Conservation (phyloP, 2,113 vertebrate species). For the Eudyptes chrysolophus region DNA sequence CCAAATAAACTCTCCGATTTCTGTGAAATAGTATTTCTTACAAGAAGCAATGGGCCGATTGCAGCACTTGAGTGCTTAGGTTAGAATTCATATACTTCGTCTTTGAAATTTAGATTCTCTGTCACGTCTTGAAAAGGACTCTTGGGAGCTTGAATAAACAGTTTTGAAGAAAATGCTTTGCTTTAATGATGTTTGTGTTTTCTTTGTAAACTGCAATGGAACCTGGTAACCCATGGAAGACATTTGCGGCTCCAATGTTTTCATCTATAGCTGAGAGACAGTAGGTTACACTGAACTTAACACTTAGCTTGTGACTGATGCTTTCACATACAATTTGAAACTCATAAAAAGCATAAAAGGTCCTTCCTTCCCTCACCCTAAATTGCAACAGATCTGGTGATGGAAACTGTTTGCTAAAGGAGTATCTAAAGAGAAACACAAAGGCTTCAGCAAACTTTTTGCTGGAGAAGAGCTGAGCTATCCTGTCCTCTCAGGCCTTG, state of each 20-base stretch:
- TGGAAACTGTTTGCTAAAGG: background rate
- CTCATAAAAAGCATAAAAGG: background rate
- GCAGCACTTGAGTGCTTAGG: background rate
- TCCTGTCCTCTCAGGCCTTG: background rate
- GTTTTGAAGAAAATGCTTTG: slow-evolving; percentile 38
- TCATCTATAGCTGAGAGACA: background rate
- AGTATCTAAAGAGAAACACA: background rate
- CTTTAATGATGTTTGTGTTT: slow-evolving; percentile 66
- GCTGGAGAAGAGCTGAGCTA: background rate
- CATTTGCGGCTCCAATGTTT: slow-evolving; percentile 24
- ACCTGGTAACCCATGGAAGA: slow-evolving; percentile 56
- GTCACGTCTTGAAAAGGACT: background rate
- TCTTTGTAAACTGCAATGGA: slow-evolving; percentile 55
- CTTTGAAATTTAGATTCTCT: slow-evolving; percentile 35
- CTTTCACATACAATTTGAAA: background rate
- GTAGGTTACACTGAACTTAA: background rate
- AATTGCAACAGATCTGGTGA: background rate
- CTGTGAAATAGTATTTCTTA: slow-evolving; percentile 16
- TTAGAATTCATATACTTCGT: background rate
- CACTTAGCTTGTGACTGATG: background rate
- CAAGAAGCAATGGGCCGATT: slow-evolving; percentile 24
- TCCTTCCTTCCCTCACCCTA: background rate
- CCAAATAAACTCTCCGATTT: background rate
- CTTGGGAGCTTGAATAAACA: slow-evolving; percentile 40
- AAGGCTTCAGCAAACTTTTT: background rate